These are phyloP conservation scores for Orthosia gothica DNA, from an alignment of 2,888 invertebrate genomes.

Conservation along the genomic window DNA sequence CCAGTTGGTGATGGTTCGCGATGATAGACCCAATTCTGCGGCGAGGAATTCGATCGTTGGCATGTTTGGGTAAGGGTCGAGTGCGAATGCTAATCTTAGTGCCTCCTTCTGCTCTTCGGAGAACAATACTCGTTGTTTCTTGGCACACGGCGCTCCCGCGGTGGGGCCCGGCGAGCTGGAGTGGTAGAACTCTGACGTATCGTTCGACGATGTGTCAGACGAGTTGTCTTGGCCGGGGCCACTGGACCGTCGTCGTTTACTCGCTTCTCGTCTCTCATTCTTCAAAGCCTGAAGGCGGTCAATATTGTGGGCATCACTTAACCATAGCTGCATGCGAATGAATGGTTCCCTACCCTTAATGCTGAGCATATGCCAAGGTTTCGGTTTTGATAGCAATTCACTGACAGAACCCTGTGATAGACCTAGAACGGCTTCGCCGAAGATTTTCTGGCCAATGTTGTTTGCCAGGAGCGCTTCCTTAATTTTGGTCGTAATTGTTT, in stretches of 20 bases:
- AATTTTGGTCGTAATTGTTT: slow-evolving; percentile 98
- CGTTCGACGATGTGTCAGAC: slow-evolving; percentile 97
- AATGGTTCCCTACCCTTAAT: slow-evolving; percentile 99
- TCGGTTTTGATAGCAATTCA: slow-evolving; percentile 99
- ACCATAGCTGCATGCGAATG: slow-evolving; percentile 99
- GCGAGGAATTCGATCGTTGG: slow-evolving; percentile 99
- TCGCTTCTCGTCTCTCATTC: slow-evolving; percentile 97
- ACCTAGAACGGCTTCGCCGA: slow-evolving; percentile 99
- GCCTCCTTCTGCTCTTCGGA: slow-evolving; percentile 99
- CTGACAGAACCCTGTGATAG: slow-evolving; percentile 99
- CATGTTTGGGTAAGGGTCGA: slow-evolving; percentile 99
- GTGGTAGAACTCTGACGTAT: slow-evolving; percentile 97
- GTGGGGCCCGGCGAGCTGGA: slow-evolving; percentile 96
- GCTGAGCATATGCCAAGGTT: slow-evolving; percentile 99
- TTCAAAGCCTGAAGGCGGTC: slow-evolving; percentile 98
- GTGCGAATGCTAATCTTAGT: slow-evolving; percentile 97
- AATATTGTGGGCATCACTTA: slow-evolving; percentile 98
- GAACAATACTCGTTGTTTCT: slow-evolving; percentile 98
- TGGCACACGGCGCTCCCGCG: slow-evolving; percentile 95
- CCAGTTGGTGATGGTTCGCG: slow-evolving; percentile 99
- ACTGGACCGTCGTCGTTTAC: slow-evolving; percentile 96
- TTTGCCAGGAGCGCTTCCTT: slow-evolving; percentile 99
- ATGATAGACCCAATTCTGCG: slow-evolving; percentile 96
- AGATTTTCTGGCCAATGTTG: slow-evolving; percentile 99
- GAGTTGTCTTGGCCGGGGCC: slow-evolving; percentile 97